Evolutionary conservation across 2,113 vertebrate genomes (phyloP).

Genomic region (Strigops habroptila): DNA sequence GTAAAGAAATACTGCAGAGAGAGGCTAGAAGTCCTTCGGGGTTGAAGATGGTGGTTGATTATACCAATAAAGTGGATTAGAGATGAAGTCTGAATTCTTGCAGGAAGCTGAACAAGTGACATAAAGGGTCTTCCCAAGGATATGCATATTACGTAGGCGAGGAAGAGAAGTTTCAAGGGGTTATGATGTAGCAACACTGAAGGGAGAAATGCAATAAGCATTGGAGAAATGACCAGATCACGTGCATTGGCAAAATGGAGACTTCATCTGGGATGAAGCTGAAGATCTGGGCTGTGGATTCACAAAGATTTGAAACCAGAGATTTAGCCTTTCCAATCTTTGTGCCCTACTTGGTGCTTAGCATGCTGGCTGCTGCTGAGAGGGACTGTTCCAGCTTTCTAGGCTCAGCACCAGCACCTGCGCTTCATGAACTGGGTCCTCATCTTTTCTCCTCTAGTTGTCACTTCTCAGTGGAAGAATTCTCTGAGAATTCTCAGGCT

Average conservation of each 20-base stretch:
- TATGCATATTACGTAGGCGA: accelerated
- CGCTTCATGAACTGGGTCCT: background rate
- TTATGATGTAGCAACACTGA: background rate
- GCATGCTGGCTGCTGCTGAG: background rate
- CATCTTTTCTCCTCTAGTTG: background rate
- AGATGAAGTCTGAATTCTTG: background rate
- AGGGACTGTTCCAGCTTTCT: background rate
- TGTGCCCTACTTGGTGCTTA: background rate
- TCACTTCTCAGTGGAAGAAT: background rate
- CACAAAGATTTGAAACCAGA: background rate
- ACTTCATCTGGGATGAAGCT: background rate
- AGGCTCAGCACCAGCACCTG: background rate
- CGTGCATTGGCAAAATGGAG: background rate
- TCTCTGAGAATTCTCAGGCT: background rate
- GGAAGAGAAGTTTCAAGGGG: background rate
- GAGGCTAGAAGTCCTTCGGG: background rate
- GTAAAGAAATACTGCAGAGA: background rate
- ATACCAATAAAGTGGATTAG: background rate
- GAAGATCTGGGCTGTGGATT: background rate
- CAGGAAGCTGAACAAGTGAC: background rate
- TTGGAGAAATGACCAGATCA: background rate
- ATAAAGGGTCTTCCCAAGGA: background rate
- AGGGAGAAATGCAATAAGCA: background rate
- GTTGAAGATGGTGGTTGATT: background rate
- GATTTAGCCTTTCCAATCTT: background rate